Evolutionary conservation across 2,888 invertebrate species (phyloP), one percentile per base, ranked within the genome.

Genomic region (Zaprionus lineosus): DNA sequence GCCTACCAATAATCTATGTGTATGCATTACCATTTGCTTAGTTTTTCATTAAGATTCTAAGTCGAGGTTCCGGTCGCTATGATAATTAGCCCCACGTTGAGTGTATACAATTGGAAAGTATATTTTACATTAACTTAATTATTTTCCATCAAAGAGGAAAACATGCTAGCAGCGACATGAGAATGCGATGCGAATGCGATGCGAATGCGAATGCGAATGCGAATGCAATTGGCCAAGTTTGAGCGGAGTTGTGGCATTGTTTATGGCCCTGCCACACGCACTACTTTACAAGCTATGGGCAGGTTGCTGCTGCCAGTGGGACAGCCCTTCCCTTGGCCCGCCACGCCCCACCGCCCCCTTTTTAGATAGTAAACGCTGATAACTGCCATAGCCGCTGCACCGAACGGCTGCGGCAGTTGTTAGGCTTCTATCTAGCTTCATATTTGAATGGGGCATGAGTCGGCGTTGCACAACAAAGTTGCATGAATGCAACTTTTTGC

Each of bases 91-190:
- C n/a, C n/a, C n/a, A n/a, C n/a, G n/a, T n/a, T n/a, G n/a, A n/a
- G 50, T 24, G 26, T 48, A 34, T 56, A 68, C 76, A 75, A 65
- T 77, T 74, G 75, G 64, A 73, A 81, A 84, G 71, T 78, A 63
- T 74, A 84, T 81, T 81, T 71, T 51, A 61, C 75, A 81, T 81
- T 78, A 68, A 75, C 57, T 81, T 75, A 81, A 81, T 81, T 81
- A 84, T 78, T 81, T 81, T 79, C 46, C 67, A 63, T 51, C 40
- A 40, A 57, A 66, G 46, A 18, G 41, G 8, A 60, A n/a, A n/a
- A 52, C 41, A 60, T 43, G 55, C 51, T 46, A 41, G 11, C 34
- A 63, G 28, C 51, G 62, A 51, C 71, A 67, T 64, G 60, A 61
- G 65, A 70, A 65, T 52, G 52, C 59, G 44, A 40, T 60, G 44